Conservation (phyloP, 2,888 invertebrate genomes). For the Leptinotarsa peninsularis region DNA sequence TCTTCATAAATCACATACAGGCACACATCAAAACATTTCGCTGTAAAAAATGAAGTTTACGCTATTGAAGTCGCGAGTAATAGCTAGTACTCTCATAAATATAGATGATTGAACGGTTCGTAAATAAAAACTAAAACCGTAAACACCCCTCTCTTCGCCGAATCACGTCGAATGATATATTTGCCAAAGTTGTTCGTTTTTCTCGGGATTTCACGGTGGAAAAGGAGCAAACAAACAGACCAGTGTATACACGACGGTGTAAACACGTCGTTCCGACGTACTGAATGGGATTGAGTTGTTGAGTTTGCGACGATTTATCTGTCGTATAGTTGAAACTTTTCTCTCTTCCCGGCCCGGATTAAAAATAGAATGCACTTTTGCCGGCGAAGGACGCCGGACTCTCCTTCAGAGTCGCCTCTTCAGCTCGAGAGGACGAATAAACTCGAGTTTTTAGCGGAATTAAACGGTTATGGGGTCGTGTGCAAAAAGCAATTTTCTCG, state of each 20-base stretch:
- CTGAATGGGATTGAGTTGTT: constrained; percentile 21
- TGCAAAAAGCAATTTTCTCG: constrained; percentile 1
- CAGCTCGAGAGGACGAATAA: neutral
- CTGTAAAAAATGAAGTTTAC: too few species aligned
- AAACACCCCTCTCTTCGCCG: neutral
- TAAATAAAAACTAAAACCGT: neutral
- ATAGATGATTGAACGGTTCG: neutral
- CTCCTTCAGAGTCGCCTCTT: constrained; percentile 1
- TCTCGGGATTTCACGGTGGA: constrained; percentile 23
- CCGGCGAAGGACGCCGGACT: constrained; percentile 7
- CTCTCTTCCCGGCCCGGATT: constrained; percentile 5
- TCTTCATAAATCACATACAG: too few species aligned
- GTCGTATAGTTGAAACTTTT: constrained; percentile 14
- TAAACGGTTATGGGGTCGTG: neutral
- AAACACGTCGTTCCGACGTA: constrained; percentile 27
- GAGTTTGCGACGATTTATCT: constrained; percentile 14
- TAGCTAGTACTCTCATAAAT: neutral
- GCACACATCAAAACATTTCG: too few species aligned
- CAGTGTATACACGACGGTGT: constrained; percentile 28
- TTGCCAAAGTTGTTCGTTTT: constrained; percentile 20
- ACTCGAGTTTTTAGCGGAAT: constrained; percentile 11
- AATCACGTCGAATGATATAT: constrained; percentile 26
- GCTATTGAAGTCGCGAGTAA: too few species aligned
- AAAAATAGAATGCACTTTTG: constrained; percentile 19
- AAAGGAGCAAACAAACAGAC: constrained; percentile 34